Base-by-base conservation (phyloP, 1,140 invertebrate species). In the Dendroctonus ponderosae region DNA sequence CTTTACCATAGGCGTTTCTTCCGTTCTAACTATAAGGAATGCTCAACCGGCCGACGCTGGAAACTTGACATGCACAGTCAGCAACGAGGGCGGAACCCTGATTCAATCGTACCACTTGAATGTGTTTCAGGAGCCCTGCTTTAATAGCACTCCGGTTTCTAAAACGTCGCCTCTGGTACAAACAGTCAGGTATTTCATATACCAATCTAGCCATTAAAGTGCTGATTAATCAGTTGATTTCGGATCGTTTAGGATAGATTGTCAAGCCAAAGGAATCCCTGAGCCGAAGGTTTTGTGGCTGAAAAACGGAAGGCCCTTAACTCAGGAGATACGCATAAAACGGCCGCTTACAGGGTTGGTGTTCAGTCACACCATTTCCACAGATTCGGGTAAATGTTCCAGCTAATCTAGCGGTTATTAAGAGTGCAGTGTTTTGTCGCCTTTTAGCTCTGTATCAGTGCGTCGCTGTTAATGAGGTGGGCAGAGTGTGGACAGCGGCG, bases 41-140 rank as follows among this genome's bases (percentile, higher is more conserved):
- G 68, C 67, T 40, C 67, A 63, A 37, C 38, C 61, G 15, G 41
- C 63, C 64, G 82, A 89, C 71, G 81, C 86, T 0, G 89, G 86
- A 26, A 80, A 86, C 11, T 94, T 93, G 77, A 87, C 86, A 48
- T 94, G 92, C 78, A 86, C 89, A 76, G 91, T 91, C 7, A 85
- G 87, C 67, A 94, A 94, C 76, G 8, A 40, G 11, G 11, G 41
- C 7, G 69, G 65, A 6, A 49, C 15, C 15, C 63, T 50, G 3
- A 46, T 9, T 11, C 66, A 71, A 58, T 66, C 14, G 5, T 71
- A 67, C 46, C 15, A 64, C 7, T 15, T 75, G 0, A 50, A 70
- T 6, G 68, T 75, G 5, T 63, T 72, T 6, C 73, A 75, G 53
- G 70, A 62, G 37, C 76, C 76, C 4, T 70, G 70, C 59, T 76